phyloP scores from a whole-genome alignment of 1,140 invertebrate genomes.

The Pseudomyrmex flavicornis region DNA sequence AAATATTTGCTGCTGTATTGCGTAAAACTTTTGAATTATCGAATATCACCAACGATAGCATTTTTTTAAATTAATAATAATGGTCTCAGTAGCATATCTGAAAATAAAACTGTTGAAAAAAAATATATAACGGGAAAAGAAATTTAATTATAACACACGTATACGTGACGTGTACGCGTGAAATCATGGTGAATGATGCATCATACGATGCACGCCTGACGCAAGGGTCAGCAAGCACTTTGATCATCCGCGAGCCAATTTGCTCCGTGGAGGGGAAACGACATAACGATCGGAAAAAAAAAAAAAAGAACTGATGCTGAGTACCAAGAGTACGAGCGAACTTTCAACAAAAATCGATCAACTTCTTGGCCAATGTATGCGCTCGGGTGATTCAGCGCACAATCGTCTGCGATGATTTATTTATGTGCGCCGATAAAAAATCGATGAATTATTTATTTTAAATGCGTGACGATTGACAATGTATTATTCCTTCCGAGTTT shows the following conservation, averaged over 20 bases:
- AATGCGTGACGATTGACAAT: too few species aligned
- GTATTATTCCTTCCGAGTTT: too few species aligned
- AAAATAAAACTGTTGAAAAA: too few species aligned
- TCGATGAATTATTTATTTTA: too few species aligned
- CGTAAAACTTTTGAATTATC: too few species aligned
- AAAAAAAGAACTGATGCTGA: not conserved
- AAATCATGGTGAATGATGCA: conserved; percentile 22
- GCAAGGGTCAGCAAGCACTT: conserved; percentile 14
- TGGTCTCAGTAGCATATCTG: too few species aligned
- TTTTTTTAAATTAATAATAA: too few species aligned
- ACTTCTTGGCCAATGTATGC: too few species aligned
- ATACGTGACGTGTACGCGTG: not conserved
- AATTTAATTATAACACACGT: not conserved
- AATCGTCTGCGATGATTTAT: conserved; percentile 11
- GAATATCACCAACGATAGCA: too few species aligned
- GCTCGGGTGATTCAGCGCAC: not conserved
- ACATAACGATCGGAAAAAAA: not conserved
- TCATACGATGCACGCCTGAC: conserved; percentile 24
- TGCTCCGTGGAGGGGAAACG: too few species aligned
- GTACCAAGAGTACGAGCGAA: not conserved
- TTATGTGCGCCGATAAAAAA: not conserved
- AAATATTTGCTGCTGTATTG: too few species aligned
- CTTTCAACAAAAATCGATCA: not conserved
- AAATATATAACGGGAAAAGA: too few species aligned
- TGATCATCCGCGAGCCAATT: not conserved